Conservation (phyloP, 2,797 vertebrate species). For the Apodemus agrarius region DNA sequence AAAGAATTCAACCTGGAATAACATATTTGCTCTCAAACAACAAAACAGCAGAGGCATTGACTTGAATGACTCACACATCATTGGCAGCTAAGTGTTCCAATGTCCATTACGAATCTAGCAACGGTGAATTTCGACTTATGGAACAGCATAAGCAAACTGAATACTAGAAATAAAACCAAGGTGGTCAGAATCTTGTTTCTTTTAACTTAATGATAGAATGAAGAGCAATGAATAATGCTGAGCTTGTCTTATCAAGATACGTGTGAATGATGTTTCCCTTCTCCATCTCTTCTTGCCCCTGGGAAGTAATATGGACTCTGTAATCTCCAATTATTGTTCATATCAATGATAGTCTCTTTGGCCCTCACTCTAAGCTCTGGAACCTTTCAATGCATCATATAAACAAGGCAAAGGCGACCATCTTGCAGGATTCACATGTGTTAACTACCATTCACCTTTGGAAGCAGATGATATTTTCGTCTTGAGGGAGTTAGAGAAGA, state of each 20-base stretch:
- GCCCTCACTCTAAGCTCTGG: neutral
- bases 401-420: neutral
- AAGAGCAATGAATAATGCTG: neutral
- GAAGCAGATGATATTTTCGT: neutral
- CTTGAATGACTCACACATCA: neutral
- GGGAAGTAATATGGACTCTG: neutral
- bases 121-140: neutral
- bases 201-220: neutral
- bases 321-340: neutral
- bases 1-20: neutral
- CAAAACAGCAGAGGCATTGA: neutral
- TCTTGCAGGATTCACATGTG: neutral
- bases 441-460: neutral
- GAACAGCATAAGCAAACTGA: neutral
- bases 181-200: neutral
- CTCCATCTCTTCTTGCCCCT: neutral
- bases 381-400: neutral
- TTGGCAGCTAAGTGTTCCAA: neutral
- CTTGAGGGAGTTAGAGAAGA: neutral
- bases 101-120: neutral
- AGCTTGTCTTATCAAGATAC: neutral
- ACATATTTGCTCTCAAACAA: neutral
- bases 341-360: neutral
- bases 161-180: neutral
- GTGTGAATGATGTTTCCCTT: neutral